Evolutionary conservation across 2,797 vertebrate species (phyloP).

Genomic region (Enteromius trimaculatus): DNA sequence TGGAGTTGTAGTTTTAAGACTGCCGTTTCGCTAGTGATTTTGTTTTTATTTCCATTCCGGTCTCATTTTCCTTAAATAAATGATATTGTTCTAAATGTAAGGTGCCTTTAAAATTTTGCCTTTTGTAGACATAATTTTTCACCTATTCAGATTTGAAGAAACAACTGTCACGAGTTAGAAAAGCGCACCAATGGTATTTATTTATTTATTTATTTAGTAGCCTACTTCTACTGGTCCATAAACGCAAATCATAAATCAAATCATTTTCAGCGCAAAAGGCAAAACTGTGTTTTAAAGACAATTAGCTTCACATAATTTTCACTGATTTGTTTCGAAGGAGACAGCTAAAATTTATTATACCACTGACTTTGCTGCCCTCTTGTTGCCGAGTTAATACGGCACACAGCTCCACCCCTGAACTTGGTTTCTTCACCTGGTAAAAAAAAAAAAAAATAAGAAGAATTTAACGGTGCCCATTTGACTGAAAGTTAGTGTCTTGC

Average conservation of each 20-base stretch:
- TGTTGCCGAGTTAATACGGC: background rate
- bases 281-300: background rate
- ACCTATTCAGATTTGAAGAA: background rate
- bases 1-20: slow-evolving; percentile 28
- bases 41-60: background rate
- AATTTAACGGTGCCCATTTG: background rate
- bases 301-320: background rate
- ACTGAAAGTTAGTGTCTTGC: background rate
- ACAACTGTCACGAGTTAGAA: background rate
- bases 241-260: background rate
- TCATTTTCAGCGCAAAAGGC: background rate
- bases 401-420: background rate
- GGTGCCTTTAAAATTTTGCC: background rate
- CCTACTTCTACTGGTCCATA: background rate
- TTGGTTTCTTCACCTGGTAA: background rate
- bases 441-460: background rate
- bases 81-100: background rate
- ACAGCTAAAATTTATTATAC: background rate
- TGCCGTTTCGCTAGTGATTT: background rate
- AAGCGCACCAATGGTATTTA: no score
- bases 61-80: background rate
- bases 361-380: slow-evolving; percentile 17
- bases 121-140: background rate
- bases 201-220: no score
- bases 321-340: background rate